Percentiles rank a stretch among this genome's conserved stretches.
Conservation (phyloP, 2,113 vertebrate species). For the Mastomys natalensis region DNA sequence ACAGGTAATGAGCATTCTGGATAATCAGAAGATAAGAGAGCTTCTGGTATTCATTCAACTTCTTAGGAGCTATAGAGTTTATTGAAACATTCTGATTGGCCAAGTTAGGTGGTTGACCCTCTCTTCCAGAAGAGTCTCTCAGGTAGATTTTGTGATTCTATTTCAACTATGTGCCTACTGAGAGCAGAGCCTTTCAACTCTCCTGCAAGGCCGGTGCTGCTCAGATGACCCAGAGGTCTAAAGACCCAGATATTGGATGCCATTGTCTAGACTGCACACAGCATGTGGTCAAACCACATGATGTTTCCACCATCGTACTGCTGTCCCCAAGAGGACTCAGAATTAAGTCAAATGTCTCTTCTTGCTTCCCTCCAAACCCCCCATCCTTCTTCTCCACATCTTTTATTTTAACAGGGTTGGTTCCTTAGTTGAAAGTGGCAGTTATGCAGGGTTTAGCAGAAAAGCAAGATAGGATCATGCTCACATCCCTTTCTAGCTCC, state of each 20-base stretch:
- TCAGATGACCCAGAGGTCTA: background rate
- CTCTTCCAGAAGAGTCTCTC: background rate
- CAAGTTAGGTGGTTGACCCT: background rate
- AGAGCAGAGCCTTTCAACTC: background rate
- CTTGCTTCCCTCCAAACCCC: background rate
- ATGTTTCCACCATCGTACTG: background rate
- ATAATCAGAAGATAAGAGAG: slow-evolving; percentile 4
- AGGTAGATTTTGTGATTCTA: background rate
- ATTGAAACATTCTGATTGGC: background rate
- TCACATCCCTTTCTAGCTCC: slow-evolving; percentile 44
- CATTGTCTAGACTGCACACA: background rate
- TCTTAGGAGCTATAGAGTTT: background rate
- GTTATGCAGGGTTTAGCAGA: slow-evolving; percentile 54
- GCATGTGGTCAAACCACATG: background rate
- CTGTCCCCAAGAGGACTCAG: background rate
- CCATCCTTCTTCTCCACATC: background rate
- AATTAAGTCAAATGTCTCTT: slow-evolving; percentile 45
- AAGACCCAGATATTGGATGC: background rate
- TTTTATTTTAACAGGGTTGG: slow-evolving; percentile 56
- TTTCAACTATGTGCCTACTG: background rate
- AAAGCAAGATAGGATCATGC: slow-evolving; percentile 27
- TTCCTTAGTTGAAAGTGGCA: slow-evolving; percentile 9
- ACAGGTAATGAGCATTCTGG: background rate
- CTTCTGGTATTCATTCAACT: background rate
- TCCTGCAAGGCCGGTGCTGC: background rate